phyloP scores from a whole-genome alignment of 1,140 invertebrate species.

The Drosophila guanche region DNA sequence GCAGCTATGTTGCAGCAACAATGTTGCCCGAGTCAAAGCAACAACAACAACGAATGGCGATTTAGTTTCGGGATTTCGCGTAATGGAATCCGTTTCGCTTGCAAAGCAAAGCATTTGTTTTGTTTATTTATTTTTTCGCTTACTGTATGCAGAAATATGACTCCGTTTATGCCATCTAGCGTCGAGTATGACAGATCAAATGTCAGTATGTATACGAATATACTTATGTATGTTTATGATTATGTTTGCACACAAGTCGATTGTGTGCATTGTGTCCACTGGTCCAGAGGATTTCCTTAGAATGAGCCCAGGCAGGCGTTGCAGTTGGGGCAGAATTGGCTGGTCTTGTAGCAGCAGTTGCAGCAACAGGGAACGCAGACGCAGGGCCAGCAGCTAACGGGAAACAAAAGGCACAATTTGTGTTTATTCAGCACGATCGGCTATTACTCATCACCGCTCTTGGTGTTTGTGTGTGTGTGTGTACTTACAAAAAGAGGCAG shows the following conservation, averaged over 20 bases:
- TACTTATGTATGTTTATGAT: conserved; percentile 1
- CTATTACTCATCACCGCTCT: conserved; percentile 12
- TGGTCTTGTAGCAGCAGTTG: conserved; percentile 86
- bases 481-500: conserved; percentile 56
- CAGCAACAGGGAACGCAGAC: conserved; percentile 87
- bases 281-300: conserved; percentile 7
- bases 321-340: conserved; percentile 88
- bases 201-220: background rate
- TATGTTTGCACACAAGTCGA: background rate
- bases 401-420: background rate
- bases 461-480: background rate
- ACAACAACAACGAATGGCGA: background rate
- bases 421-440: conserved; percentile 6
- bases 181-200: conserved; percentile 4
- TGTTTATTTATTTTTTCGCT: background rate
- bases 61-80: background rate
- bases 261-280: background rate
- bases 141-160: no score
- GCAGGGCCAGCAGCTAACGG: conserved; percentile 84
- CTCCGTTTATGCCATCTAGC: background rate
- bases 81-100: background rate
- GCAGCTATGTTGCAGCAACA: conserved; percentile 9
- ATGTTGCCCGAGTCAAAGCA: conserved; percentile 1
- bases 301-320: conserved; percentile 85
- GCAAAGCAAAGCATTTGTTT: conserved; percentile 7